Evolutionary conservation across 2,797 vertebrate species (phyloP).

Genomic region (Threskiornis aethiopicus): DNA sequence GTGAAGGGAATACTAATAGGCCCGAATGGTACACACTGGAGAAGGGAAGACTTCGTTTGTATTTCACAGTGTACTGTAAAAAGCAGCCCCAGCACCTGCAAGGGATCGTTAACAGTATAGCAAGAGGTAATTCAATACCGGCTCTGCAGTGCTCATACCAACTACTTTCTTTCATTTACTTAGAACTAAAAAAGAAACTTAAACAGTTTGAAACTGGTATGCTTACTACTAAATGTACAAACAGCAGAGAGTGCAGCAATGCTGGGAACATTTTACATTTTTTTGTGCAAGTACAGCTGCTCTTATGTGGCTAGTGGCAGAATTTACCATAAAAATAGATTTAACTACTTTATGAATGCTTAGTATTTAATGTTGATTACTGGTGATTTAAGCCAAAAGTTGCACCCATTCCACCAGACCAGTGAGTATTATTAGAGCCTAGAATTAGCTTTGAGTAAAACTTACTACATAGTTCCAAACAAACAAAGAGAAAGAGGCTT

Average conservation of each 20-base stretch:
- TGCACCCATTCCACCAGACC: background rate
- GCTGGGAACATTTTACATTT: background rate
- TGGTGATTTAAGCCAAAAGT: background rate
- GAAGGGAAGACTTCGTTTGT: background rate
- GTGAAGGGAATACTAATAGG: background rate
- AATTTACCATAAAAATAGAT: background rate
- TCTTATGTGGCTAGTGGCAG: background rate
- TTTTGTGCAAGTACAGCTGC: background rate
- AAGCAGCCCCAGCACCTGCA: background rate
- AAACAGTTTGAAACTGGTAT: background rate
- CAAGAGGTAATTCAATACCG: background rate
- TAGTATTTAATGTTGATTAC: background rate
- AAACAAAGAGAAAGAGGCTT: background rate
- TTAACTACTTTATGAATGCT: background rate
- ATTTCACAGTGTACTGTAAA: background rate
- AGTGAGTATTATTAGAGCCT: background rate
- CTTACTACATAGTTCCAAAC: background rate
- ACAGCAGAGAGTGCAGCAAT: background rate
- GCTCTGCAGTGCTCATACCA: background rate
- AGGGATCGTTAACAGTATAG: background rate
- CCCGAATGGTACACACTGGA: background rate
- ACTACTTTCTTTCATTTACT: background rate
- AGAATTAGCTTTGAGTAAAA: background rate
- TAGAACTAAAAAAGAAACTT: background rate
- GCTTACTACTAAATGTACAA: background rate